A percentile compares a stretch with the other conserved stretches of the same genome.
These are phyloP conservation scores for Tokudaia muenninki DNA, from an alignment of 2,797 vertebrate species.

Conservation along the genomic window DNA sequence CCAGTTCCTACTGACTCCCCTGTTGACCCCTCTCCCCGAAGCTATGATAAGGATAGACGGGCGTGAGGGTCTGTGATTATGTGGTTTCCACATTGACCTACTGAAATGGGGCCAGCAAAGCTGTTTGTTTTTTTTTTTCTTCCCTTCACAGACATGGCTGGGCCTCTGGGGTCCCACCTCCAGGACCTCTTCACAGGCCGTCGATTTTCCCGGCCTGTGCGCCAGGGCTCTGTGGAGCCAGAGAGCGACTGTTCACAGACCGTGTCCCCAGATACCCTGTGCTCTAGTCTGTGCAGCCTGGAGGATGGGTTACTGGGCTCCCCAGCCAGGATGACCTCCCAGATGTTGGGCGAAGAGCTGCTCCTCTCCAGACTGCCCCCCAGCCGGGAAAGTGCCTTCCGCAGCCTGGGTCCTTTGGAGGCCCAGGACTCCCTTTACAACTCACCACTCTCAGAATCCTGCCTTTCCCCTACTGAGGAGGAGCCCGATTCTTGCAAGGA, in stretches of 20 bases:
- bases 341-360: conserved; percentile 94
- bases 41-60: not conserved
- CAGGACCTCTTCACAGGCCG: conserved; percentile 94
- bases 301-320: conserved; percentile 94
- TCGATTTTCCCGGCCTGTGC: conserved; percentile 91
- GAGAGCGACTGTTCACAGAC: conserved; percentile 94
- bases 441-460: conserved; percentile 94
- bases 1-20: not conserved
- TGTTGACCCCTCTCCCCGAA: too few species aligned
- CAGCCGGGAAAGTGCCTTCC: conserved; percentile 93
- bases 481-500: conserved; percentile 94
- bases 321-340: conserved; percentile 93
- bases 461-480: conserved; percentile 93
- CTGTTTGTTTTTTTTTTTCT: conserved; percentile 44
- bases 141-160: conserved; percentile 83
- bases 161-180: conserved; percentile 89
- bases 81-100: not conserved
- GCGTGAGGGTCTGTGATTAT: not conserved
- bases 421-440: conserved; percentile 95
- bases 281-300: conserved; percentile 97
- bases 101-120: not conserved
- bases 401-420: conserved; percentile 91
- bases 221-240: conserved; percentile 89
- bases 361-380: conserved; percentile 92
- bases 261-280: conserved; percentile 95